Conservation (phyloP, 2,888 invertebrate species). For the Gortyna flavago region DNA sequence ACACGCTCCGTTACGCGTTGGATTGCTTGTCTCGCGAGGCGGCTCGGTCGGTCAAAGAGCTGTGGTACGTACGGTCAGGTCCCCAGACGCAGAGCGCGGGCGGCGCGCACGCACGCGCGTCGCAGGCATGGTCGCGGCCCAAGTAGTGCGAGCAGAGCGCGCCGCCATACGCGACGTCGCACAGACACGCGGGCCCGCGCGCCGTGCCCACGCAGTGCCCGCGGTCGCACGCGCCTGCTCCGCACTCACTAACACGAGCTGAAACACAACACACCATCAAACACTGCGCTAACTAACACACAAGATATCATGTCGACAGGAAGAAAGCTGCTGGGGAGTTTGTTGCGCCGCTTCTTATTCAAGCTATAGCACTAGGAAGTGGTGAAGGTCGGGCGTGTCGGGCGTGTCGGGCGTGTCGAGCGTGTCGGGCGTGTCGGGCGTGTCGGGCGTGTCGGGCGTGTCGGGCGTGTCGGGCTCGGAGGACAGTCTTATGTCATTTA, state of each 20-base stretch:
- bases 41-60: neutral
- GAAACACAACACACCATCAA: neutral
- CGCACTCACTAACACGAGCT: constrained; percentile 34
- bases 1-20: neutral
- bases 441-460: no score
- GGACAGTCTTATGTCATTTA: neutral
- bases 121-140: constrained; percentile 91
- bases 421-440: no score
- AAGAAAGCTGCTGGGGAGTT: neutral
- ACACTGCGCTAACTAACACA: neutral
- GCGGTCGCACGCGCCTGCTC: constrained; percentile 63
- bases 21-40: neutral
- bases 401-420: no score
- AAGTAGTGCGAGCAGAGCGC: constrained; percentile 92
- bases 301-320: neutral
- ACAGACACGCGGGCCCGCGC: constrained; percentile 90
- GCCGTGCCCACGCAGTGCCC: constrained; percentile 68
- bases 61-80: constrained; percentile 70
- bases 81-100: constrained; percentile 83
- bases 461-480: neutral
- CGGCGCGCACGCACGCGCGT: constrained; percentile 86
- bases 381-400: neutral
- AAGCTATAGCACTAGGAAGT: neutral
- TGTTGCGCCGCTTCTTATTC: neutral
- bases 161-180: constrained; percentile 94